Base-by-base conservation (phyloP, 2,888 invertebrate species). In the Leucophora obtusa region DNA sequence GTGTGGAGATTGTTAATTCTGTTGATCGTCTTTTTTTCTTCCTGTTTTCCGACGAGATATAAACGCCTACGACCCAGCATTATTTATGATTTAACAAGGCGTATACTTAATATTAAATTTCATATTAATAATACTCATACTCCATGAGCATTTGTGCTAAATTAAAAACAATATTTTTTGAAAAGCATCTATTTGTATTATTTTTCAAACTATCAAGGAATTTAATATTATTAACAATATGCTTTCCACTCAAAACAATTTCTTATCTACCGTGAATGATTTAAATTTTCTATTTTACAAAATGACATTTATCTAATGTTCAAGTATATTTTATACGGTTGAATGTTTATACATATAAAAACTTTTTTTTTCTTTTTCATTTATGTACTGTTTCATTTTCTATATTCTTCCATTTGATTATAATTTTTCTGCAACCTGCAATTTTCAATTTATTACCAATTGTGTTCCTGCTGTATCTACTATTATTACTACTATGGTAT, bases 401-500 rank as follows among this genome's bases (percentile, higher is more conserved):
- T 28, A 28, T 28, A 38, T 38, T 38, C 14, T 38, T 11, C 38
- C 11, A 60, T 60, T 70, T 35, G 59, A 59, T 51, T 70, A 70
- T 11, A 53, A 51, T 60, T 59, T 70, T 38, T 51, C 58, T 70
- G 51, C 58, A 70, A 59, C 28, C 70, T 59, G 51, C 24, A 51
- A 53, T 35, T 60, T 53, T 62, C 53, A 71, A 43, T 71, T 60
- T 71, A 24, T 71, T 62, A 28, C 24, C 62, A 71, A 62, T 60
- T 71, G 54, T 43, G 38, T 70, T 53, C 47, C 21, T 21, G 21
- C n/a, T 21, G 21, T 21, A 21, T 21, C 21, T 21, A 21, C 4
- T 21, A 21, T 21, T 21, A 28, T 28, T 28, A 28, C 7, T 28
- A 28, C 1, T 28, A 7, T 28, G 4, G 1, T 28, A 28, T 28